Conservation (phyloP, 2,888 invertebrate genomes). For the Parasteatoda lunata region DNA sequence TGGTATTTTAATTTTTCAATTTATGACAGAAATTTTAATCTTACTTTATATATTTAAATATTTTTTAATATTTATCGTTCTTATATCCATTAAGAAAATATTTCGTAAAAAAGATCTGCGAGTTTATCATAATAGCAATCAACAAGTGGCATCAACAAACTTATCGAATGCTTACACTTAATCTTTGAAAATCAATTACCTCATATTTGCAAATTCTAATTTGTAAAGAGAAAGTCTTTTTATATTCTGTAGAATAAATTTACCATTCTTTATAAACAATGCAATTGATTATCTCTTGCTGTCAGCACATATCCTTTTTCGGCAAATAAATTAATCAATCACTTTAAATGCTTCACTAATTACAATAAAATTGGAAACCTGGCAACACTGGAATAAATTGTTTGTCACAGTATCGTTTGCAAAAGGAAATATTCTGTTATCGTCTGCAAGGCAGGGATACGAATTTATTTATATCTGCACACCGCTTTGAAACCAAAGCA, state of each 20-base stretch:
- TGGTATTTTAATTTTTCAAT: neutral
- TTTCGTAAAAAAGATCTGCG: neutral
- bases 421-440: neutral
- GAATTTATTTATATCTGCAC: conserved; percentile 50
- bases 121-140: neutral
- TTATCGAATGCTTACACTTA: neutral
- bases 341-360: no score
- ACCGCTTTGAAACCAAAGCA: conserved; percentile 22
- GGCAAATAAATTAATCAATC: no score
- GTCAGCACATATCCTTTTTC: no score
- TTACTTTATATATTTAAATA: neutral
- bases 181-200: no score
- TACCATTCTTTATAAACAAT: no score
- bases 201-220: no score
- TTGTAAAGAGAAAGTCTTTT: neutral
- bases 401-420: no score
- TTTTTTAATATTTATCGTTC: neutral
- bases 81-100: neutral
- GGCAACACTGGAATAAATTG: no score
- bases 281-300: no score
- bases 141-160: neutral
- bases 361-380: no score
- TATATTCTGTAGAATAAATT: neutral
- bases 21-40: neutral
- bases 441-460: conserved; percentile 13